Evolutionary conservation across 2,888 invertebrate genomes (phyloP).

Genomic region (Uloborus plumipes): DNA sequence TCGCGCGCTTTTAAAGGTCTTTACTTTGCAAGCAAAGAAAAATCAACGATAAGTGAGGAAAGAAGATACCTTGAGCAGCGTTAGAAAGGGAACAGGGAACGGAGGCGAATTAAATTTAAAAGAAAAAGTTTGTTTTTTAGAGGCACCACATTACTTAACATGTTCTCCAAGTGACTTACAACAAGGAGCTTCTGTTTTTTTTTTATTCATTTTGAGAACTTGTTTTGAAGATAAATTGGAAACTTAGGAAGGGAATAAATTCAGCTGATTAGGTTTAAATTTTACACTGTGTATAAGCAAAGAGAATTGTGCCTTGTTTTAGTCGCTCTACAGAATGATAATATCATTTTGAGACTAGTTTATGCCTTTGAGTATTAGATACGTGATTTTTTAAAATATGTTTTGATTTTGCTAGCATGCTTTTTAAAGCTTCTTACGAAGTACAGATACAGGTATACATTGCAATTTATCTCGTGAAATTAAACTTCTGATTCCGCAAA

Average conservation of each 20-base stretch:
- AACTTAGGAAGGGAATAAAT: slow-evolving; percentile 30
- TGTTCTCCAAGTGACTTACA: slow-evolving; percentile 44
- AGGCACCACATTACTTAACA: slow-evolving; percentile 52
- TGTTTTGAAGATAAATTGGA: slow-evolving; percentile 53
- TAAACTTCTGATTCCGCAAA: background rate
- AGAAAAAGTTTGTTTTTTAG: slow-evolving; percentile 54
- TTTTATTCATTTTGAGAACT: slow-evolving; percentile 6
- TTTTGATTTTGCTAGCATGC: no score
- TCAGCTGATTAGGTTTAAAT: slow-evolving; percentile 26
- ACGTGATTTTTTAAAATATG: background rate
- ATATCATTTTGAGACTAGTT: background rate
- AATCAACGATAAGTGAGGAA: slow-evolving; percentile 35
- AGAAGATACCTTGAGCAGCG: slow-evolving; percentile 14
- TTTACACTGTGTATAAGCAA: no score
- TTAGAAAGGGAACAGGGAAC: slow-evolving; percentile 25
- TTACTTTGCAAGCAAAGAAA: slow-evolving; percentile 12
- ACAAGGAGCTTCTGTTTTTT: slow-evolving; percentile 26
- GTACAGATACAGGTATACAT: background rate
- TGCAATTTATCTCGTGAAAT: background rate
- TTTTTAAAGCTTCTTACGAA: no score
- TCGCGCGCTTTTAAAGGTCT: no score
- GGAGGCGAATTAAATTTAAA: slow-evolving; percentile 56
- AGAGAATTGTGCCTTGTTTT: no score
- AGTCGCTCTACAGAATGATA: no score
- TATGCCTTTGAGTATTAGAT: background rate